Evolutionary conservation across 2,113 vertebrate species (phyloP), one percentile per base, ranked within the genome.

Genomic region (Setophaga kirtlandii): DNA sequence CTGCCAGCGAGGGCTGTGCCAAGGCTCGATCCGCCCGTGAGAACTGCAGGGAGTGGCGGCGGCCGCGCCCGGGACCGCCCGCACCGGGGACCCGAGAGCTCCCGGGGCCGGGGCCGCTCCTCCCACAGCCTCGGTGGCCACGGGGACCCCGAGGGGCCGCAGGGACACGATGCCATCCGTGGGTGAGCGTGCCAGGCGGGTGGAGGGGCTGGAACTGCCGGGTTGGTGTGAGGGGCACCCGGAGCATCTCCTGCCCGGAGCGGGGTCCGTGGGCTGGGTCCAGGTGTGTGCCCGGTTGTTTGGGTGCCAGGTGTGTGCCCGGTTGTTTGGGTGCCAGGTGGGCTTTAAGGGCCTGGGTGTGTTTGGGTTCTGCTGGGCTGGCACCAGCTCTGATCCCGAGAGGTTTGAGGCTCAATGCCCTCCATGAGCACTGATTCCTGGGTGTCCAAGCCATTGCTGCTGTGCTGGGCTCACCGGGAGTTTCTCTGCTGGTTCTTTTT

Each of bases 391-490:
- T n/a, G 86, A 9, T 14, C 39, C 21, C 0, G 28, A 7, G 33
- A 2, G 22, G 16, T 17, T 46, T 1, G 2, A 11, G 35, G 50
- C 50, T 86, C 39, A 1, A 2, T 39, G 21, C 55, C 47, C 35
- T 0, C 1, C 9, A 0, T 10, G 0, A 11, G 55, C 39, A 0
- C 50, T 0, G 4, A 9, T 39, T 30, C 12, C 37, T 24, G 4
- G 0, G 21, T 9, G 49, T 18, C 41, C 20, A 6, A 33, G 31
- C 10, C 55, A 10, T 23, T 58, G 55, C 31, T 12, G 79, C 69
- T 8, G 33, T 0, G 0, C n/a, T 21, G 73, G 53, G 33, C 31
- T 73, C 44, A 0, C 6, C 0, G 1, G 3, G 39, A n/a, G 5
- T 5, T 15, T 2, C 4, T n/a, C n/a, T 3, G 14, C 24, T 15